Base-by-base conservation (phyloP, 2,113 vertebrate genomes). In the Empidonax alnorum region DNA sequence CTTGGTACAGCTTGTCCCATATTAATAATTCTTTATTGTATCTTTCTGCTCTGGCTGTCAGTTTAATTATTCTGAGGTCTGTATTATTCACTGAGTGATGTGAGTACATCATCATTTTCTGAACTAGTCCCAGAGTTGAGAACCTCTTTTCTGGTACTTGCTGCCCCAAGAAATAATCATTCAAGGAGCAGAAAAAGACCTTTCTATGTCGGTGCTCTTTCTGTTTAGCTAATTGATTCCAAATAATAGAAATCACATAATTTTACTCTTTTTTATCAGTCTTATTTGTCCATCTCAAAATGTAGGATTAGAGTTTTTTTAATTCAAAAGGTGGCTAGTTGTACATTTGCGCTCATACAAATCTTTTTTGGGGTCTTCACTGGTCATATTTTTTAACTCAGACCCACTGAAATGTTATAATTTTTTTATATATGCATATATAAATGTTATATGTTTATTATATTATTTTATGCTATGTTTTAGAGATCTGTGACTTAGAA, bases 281-380 rank as follows among this genome's bases (percentile, higher is more conserved):
- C 8, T 77, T 6, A 72, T 62, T 84, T 78, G 2, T 72, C 23
- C 47, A 24, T 24, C 6, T 49, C 47, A 49, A 49, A 49, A 49
- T 49, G 5, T 28, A 81, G 14, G 35, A 14, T 35, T 41, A 10
- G 0, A 0, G 0, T 2, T 27, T 69, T 73, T n/a, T 66, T 69
- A n/a, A 42, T 56, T 77, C 46, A 62, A 9, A 50, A 62, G 11
- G 7, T 63, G 3, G 8, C 25, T 81, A 49, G 41, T 27, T 44
- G 25, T 39, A 35, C 10, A 17, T 49, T 77, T 91, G 14, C 61
- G 73, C 7, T 68, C 13, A 71, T n/a, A 53, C 6, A 82, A 63
- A 56, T 62, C 9, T 69, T 86, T 49, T 47, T 4, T 33, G 4
- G 17, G 4, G 8, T 76, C 24, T 75, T 78, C 33, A 35, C 14